Evolutionary conservation across 2,888 invertebrate genomes (phyloP).

Genomic region (Ectobius pallidus): DNA sequence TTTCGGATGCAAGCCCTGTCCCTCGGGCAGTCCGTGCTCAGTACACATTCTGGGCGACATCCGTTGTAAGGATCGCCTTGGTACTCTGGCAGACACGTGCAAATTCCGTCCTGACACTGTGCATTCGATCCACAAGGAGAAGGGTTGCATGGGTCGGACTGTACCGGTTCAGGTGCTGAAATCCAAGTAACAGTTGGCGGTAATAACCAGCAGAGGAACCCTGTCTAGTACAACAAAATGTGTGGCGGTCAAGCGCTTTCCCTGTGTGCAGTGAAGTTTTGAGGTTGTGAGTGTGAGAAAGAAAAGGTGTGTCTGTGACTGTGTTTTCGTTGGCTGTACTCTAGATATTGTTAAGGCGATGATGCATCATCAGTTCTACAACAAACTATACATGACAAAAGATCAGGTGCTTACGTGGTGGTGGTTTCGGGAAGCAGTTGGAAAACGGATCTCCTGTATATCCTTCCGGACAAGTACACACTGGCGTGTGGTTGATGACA

Average conservation of each 20-base stretch:
- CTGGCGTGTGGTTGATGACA: constrained; percentile 51
- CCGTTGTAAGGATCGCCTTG: constrained; percentile 54
- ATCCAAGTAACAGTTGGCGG: constrained; percentile 33
- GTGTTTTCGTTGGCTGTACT: neutral
- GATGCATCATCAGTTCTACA: constrained; percentile 10
- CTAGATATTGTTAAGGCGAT: neutral
- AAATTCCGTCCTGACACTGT: constrained; percentile 62
- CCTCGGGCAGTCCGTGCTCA: constrained; percentile 73
- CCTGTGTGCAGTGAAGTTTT: neutral
- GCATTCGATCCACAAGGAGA: constrained; percentile 71
- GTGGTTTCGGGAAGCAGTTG: constrained; percentile 47
- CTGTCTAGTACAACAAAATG: neutral
- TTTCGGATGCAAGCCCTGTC: constrained; percentile 73
- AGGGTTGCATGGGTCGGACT: constrained; percentile 66
- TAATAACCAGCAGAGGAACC: constrained; percentile 55
- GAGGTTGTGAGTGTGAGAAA: neutral
- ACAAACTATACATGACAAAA: constrained; percentile 59
- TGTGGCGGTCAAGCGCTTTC: neutral
- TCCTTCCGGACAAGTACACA: constrained; percentile 62
- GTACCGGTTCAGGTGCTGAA: constrained; percentile 50
- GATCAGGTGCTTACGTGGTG: constrained; percentile 49
- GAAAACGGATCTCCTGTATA: constrained; percentile 53
- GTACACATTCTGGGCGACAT: constrained; percentile 71
- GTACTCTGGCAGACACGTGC: constrained; percentile 56
- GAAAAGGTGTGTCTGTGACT: neutral